A percentile compares a stretch with the other conserved stretches of the same genome.
Evolutionary conservation across 2,113 vertebrate species (phyloP).

Genomic region (Strix aluco): DNA sequence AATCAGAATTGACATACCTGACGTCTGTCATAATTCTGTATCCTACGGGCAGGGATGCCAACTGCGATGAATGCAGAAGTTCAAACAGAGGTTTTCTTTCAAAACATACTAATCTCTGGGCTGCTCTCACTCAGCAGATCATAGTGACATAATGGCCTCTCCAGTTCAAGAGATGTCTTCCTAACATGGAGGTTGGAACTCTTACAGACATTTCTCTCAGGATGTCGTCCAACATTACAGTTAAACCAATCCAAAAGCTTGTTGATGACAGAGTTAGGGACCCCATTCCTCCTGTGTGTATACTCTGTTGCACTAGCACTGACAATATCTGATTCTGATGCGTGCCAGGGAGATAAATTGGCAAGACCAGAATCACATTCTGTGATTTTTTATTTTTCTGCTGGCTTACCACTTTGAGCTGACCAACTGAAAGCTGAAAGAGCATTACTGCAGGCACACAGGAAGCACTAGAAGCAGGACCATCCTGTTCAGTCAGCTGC

Average conservation of each 20-base stretch:
- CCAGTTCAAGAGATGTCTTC: rapidly evolving
- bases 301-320: background rate
- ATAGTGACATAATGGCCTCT: background rate
- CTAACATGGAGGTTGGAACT: background rate
- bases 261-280: background rate
- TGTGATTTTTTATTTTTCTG: background rate
- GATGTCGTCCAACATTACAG: background rate
- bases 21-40: background rate
- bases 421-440: background rate
- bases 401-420: background rate
- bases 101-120: background rate
- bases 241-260: background rate
- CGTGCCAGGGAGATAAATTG: background rate
- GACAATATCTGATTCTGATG: background rate
- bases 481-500: background rate
- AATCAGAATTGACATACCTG: background rate
- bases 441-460: background rate
- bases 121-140: background rate
- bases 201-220: background rate
- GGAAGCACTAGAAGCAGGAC: background rate
- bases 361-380: background rate
- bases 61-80: background rate
- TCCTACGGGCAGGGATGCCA: background rate
- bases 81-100: conserved; percentile 33
- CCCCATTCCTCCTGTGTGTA: background rate